Conservation (phyloP, 2,888 invertebrate genomes). For the Acanthosoma haemorrhoidale region DNA sequence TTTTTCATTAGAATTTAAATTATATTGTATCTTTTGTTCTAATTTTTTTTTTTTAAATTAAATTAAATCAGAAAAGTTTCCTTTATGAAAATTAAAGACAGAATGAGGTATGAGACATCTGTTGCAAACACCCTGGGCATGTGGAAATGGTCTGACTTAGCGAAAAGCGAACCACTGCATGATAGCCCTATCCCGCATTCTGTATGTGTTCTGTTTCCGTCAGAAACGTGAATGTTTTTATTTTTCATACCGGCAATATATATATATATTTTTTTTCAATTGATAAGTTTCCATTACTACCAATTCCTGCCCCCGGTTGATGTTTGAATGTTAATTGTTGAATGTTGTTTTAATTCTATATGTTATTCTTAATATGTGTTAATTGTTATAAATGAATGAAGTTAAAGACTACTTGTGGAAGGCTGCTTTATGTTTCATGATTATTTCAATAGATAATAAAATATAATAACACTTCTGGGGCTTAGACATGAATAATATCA, state of each 20-base stretch:
- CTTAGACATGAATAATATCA: too few species aligned
- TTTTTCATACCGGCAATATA: constrained; percentile 2
- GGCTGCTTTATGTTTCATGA: background rate
- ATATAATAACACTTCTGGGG: background rate
- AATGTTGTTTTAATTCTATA: constrained; percentile 18
- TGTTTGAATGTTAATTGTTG: constrained; percentile 28
- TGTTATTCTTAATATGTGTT: background rate
- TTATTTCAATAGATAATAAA: background rate
- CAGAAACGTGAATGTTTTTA: constrained; percentile 23
- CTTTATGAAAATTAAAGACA: background rate
- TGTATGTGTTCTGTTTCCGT: constrained; percentile 27
- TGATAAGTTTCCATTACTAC: background rate
- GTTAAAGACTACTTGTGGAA: background rate
- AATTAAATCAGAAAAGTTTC: too few species aligned
- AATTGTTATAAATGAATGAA: background rate
- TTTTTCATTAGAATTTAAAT: too few species aligned
- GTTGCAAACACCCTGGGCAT: constrained; percentile 18
- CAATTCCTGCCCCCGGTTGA: constrained; percentile 18
- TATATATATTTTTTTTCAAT: background rate
- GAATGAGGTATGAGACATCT: constrained; percentile 18
- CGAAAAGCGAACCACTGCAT: constrained; percentile 24
- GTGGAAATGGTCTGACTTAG: constrained; percentile 21
- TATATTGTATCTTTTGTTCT: too few species aligned
- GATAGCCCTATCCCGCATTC: constrained; percentile 26
- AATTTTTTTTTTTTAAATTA: too few species aligned